Evolutionary conservation across 1,140 invertebrate genomes (phyloP), one percentile per base, ranked within the genome.

Genomic region (Euura saliciscinereae): DNA sequence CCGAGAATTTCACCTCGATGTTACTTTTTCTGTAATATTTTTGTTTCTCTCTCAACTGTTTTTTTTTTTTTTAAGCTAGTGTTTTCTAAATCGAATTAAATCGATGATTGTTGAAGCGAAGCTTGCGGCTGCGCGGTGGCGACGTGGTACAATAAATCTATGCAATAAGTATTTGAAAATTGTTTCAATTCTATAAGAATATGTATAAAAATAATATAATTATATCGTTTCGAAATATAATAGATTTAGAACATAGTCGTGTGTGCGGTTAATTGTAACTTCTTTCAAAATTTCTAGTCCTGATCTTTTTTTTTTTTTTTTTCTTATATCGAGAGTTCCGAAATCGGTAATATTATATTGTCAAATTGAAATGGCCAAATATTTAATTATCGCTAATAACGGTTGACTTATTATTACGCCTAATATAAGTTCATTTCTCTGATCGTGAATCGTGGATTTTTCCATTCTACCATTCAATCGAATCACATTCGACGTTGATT

Each of bases 301-400:
- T 73, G 68, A 81, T 73, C 64, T 78, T 76, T 78, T 70, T 74
- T 74, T 69, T 78, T 74, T n/a, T n/a, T n/a, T n/a, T n/a, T n/a
- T 74, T 65, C 74, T 73, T 66, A 78, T 28, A 28, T 59, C 51
- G 51, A 4, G 51, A 59, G 51, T 59, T 59, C 51, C 13, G 51
- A n/a, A 59, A 59, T 59, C 13, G 51, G 51, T 59, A 59, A 59
- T 59, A 59, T 59, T 59, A 59, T 59, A 59, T 59, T 59, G 51
- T 59, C 51, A 59, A 59, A 73, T 72, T 75, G 76, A 82, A 82
- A 85, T 79, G 82, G 85, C 84, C 83, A 86, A 85, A 86, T 84
- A 85, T 80, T 80, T 84, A 78, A 78, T 76, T 82, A 74, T 76
- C 75, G 66, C 74, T 43, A 68, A 71, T 65, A 65, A 28, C 28